Evolutionary conservation across 1,140 invertebrate genomes (phyloP), one percentile per base, ranked within the genome.

Genomic region (Calliopsis andreniformis): DNA sequence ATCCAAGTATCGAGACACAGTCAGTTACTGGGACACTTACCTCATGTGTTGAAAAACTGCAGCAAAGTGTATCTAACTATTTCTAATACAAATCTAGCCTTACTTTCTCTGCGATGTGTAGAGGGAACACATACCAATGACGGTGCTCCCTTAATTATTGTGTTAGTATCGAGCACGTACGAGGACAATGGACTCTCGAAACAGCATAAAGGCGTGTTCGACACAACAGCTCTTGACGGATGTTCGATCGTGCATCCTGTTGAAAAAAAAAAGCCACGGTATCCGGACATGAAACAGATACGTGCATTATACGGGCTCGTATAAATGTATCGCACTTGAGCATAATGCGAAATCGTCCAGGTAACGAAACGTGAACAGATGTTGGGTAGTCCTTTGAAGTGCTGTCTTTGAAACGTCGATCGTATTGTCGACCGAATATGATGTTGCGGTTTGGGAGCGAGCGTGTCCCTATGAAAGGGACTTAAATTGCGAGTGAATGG

Each of bases 401-500:
- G 64, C 18, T 58, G 76, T 86, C 87, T 88, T 83, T 86, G 82
- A 86, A 83, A 80, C 70, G 71, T 86, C 83, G 80, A 87, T 87
- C 78, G 66, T 42, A 86, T 87, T 89, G 85, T 83, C 47, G 51
- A 30, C 35, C 28, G 64, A 85, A 84, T 84, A 84, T 85, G 79
- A 87, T 87, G 86, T 89, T 90, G 89, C 84, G 89, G 87, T 89
- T 88, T 85, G 72, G 75, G 55, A 73, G 70, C 75, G 71, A 78
- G 45, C 67, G 68, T 58, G 43, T 71, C 64, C 86, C 79, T 83
- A 89, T 87, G 78, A 85, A 85, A 83, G 73, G 72, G 45, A 35
- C 42, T 79, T 77, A 87, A 90, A 90, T 91, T 89, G 83, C 78
- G 68, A 56, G 45, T 88, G 89, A 91, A 90, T 89, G 78, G 78